Conservation (phyloP, 2,888 invertebrate genomes). For the Lasioglossum pauxillum region DNA sequence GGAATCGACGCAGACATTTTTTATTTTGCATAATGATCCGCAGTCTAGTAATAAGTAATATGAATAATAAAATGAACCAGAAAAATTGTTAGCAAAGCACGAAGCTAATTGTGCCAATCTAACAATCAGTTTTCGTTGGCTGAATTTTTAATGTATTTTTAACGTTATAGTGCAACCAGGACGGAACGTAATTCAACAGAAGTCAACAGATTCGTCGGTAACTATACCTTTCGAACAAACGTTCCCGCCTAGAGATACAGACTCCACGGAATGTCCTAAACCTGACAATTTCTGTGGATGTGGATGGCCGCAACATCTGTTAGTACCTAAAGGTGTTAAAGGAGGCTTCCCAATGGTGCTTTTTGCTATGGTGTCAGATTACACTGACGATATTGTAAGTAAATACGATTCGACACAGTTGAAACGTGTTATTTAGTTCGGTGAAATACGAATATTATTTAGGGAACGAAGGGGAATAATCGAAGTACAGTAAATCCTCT, state of each 20-base stretch:
- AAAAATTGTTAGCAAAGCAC: too few relatives aligned
- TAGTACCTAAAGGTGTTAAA: conserved; percentile 89
- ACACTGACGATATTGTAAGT: conserved; percentile 88
- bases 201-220: conserved; percentile 90
- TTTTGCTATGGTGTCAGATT: conserved; percentile 92
- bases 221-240: conserved; percentile 91
- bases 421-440: background rate
- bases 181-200: conserved; percentile 88
- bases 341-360: conserved; percentile 89
- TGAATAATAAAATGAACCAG: background rate
- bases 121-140: too few relatives aligned
- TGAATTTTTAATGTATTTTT: background rate
- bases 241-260: conserved; percentile 64
- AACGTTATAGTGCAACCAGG: conserved; percentile 87
- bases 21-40: too few relatives aligned
- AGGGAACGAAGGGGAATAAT: background rate
- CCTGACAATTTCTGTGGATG: conserved; percentile 95
- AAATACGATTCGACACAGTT: background rate
- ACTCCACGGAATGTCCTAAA: conserved; percentile 85
- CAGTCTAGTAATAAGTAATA: too few relatives aligned
- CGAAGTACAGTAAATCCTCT: too few relatives aligned
- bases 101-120: too few relatives aligned
- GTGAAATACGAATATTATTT: background rate
- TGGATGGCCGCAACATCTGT: conserved; percentile 94
- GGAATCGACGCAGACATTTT: too few relatives aligned